Conservation (phyloP, 1,140 invertebrate species). For the Pachyrhynchus sulphureomaculatus region DNA sequence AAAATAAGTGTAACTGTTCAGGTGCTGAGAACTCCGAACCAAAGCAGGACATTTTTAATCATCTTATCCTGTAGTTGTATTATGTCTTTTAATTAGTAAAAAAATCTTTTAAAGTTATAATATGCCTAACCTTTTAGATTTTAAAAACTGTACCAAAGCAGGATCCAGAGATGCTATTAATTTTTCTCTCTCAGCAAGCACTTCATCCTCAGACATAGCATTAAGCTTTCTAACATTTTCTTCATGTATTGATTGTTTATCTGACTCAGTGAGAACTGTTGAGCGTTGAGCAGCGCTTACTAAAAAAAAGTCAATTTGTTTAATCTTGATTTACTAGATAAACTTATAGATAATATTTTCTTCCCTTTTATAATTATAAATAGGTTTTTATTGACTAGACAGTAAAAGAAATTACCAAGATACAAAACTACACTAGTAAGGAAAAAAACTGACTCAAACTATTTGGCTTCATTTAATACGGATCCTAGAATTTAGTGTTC, state of each 20-base stretch:
- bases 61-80: no score
- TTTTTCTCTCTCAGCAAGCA: constrained; percentile 70
- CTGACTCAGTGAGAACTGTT: constrained; percentile 55
- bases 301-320: not conserved
- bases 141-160: constrained; percentile 66
- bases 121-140: constrained; percentile 49
- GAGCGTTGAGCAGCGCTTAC: constrained; percentile 5
- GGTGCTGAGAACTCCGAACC: no score
- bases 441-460: no score
- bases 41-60: no score
- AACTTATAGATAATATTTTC: not conserved
- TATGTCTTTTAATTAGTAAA: not conserved
- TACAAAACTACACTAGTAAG: no score
- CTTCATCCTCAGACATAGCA: constrained; percentile 72
- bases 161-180: constrained; percentile 66
- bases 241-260: constrained; percentile 66
- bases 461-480: no score
- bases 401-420: no score
- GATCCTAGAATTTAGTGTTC: no score
- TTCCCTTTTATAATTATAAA: not conserved
- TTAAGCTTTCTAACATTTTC: constrained; percentile 63
- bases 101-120: no score
- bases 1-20: no score
- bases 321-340: not conserved
- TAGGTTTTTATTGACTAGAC: no score